phyloP scores from a whole-genome alignment of 1,140 invertebrate genomes.

The Drosophila hydei region DNA sequence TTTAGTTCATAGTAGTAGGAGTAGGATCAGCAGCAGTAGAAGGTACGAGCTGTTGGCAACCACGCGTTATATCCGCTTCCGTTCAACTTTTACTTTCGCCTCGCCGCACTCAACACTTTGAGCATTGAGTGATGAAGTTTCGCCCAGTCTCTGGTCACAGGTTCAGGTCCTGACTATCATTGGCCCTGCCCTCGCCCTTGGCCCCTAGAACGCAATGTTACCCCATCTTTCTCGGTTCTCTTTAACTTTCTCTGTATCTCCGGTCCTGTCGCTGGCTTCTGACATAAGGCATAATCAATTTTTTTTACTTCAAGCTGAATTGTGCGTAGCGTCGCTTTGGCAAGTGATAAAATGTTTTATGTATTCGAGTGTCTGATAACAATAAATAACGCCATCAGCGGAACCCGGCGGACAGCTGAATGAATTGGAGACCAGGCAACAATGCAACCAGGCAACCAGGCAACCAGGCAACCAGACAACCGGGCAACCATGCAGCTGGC shows the following conservation, averaged over 20 bases:
- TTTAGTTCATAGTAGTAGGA: conserved; percentile 2
- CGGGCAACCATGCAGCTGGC: conserved; percentile 2
- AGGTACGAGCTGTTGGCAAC: conserved; percentile 42
- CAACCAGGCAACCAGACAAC: conserved; percentile 10
- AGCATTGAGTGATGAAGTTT: conserved; percentile 73
- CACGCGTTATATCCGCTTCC: conserved; percentile 78
- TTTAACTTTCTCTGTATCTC: background rate
- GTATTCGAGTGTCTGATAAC: conserved; percentile 80
- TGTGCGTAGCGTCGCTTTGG: conserved; percentile 37
- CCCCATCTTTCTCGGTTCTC: background rate
- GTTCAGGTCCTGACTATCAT: background rate
- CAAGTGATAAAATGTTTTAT: conserved; percentile 83
- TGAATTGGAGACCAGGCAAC: background rate
- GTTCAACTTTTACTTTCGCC: conserved; percentile 59
- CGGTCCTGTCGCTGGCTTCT: conserved; percentile 46
- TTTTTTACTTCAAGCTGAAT: conserved; percentile 23
- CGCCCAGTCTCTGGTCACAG: conserved; percentile 2
- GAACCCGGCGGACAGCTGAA: conserved; percentile 34
- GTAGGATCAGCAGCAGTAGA: background rate
- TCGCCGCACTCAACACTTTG: conserved; percentile 56
- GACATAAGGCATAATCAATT: conserved; percentile 64
- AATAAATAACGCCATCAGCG: conserved; percentile 81
- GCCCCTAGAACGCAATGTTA: conserved; percentile 1
- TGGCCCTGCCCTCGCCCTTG: conserved; percentile 6
- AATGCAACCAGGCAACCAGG: background rate